Base-by-base conservation (phyloP, 2,113 vertebrate species). In the Triplophysa dalaica region DNA sequence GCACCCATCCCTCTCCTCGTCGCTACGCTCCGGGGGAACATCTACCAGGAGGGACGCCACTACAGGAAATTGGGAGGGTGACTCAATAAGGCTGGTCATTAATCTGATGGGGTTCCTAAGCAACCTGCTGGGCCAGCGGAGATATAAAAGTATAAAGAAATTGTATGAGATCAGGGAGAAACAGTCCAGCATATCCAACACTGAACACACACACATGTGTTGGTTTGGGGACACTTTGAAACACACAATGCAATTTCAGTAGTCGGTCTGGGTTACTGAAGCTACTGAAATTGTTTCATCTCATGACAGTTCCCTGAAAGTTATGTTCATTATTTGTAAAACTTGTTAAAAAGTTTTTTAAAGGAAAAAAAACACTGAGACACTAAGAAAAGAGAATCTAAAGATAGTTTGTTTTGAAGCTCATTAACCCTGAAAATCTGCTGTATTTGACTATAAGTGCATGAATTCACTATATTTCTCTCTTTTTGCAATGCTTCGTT, bases 1-100 rank as follows among this genome's bases (percentile, higher is more conserved):
- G 26, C 33, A 45, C 11, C 41, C 22, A 21, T 17, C 33, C n/a
- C 45, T 22, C 24, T 72, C 43, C 14, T 52, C 50, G 69, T 88
- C 83, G 87, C 86, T 82, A 38, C 79, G 81, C 85, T 84, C 85
- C 84, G 83, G 81, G 80, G 86, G 85, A 88, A 75, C 90, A 83
- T 88, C 86, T 88, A 89, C 86, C 86, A 88, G 89, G 50, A 87
- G 84, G 83, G 78, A 73, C 41, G 0, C 33, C 82, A 80, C 90
- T 78, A 86, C 90, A 91, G 92, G 92, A 93, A 92, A 93, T 93
- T 91, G 90, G 87, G 84, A 88, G 83, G 84, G 88, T 89, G 89
- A 92, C 88, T 85, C 89, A 89, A 93, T 92, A 93, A 91, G 85
- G 85, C 77, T 75, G 81, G 72, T 86, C 81, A 70, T 87, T 91